A percentile compares a stretch with the other conserved stretches of the same genome.
phyloP scores from a whole-genome alignment of 2,888 invertebrate species.

The Candidula unifasciata region DNA sequence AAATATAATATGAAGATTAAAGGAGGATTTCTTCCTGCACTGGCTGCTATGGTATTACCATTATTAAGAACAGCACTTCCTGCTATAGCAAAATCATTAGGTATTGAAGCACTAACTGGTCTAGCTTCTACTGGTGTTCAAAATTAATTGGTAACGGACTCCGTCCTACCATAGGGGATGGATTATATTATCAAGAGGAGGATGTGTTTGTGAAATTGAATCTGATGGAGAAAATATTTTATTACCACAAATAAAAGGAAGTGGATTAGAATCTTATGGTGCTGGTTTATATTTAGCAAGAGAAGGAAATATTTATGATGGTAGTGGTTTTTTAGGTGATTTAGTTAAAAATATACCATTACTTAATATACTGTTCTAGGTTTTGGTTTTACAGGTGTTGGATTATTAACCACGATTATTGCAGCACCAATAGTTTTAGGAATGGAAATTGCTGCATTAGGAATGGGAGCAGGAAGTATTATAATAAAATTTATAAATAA shows the following conservation, averaged over 20 bases:
- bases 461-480: conserved; percentile 13
- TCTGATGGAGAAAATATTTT: not conserved
- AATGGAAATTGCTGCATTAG: conserved; percentile 25
- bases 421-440: conserved; percentile 20
- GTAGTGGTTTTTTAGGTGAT: conserved; percentile 14
- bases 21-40: conserved; percentile 51
- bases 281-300: conserved; percentile 23
- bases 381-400: not conserved
- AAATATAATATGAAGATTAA: conserved; percentile 51
- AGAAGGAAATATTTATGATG: conserved; percentile 4
- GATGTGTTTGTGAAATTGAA: too few relatives aligned
- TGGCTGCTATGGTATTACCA: conserved; percentile 47
- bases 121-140: conserved; percentile 48
- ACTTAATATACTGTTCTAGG: not conserved
- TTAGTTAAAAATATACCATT: conserved; percentile 7
- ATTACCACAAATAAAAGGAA: not conserved
- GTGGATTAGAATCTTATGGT: conserved; percentile 17
- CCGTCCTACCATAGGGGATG: too few relatives aligned
- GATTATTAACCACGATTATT: conserved; percentile 13
- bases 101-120: conserved; percentile 51
- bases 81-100: conserved; percentile 23
- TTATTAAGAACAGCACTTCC: conserved; percentile 44
- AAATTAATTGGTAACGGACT: too few relatives aligned
- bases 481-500: conserved; percentile 1
- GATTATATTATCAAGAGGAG: too few relatives aligned